phyloP scores from a whole-genome alignment of 2,888 invertebrate genomes.

The Thymelicus lineola region DNA sequence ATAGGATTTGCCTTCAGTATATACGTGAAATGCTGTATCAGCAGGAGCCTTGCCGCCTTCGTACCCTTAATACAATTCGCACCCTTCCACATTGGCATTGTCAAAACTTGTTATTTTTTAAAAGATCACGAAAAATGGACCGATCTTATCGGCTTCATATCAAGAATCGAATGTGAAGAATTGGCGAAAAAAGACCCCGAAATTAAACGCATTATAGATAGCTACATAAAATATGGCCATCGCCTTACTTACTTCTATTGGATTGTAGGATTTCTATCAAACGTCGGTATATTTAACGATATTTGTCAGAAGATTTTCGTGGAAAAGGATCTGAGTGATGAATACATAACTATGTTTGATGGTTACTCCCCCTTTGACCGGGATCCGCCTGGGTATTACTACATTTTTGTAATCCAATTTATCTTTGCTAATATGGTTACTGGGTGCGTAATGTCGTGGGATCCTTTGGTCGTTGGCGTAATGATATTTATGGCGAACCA shows the following conservation, averaged over 20 bases:
- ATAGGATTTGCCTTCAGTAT: slow-evolving; percentile 60
- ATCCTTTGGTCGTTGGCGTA: slow-evolving; percentile 60
- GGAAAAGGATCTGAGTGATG: slow-evolving; percentile 56
- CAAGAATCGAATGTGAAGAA: slow-evolving; percentile 56
- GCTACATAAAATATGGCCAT: slow-evolving; percentile 58
- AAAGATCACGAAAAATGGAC: slow-evolving; percentile 59
- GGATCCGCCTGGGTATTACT: slow-evolving; percentile 64
- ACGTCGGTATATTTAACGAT: slow-evolving; percentile 60
- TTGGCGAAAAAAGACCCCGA: slow-evolving; percentile 46
- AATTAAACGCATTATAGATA: slow-evolving; percentile 47
- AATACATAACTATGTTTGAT: slow-evolving; percentile 62
- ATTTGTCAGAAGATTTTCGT: slow-evolving; percentile 61
- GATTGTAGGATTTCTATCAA: slow-evolving; percentile 58
- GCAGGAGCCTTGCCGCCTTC: slow-evolving; percentile 52
- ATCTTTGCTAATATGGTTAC: slow-evolving; percentile 60
- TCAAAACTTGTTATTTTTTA: slow-evolving; percentile 60
- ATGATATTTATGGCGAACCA: slow-evolving; percentile 74
- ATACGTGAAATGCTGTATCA: slow-evolving; percentile 59
- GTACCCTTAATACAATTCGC: slow-evolving; percentile 61
- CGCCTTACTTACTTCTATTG: slow-evolving; percentile 63
- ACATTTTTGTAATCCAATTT: slow-evolving; percentile 60
- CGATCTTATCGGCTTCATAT: slow-evolving; percentile 58
- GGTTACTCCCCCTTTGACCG: slow-evolving; percentile 59
- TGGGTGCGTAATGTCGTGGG: slow-evolving; percentile 64
- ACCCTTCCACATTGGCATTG: slow-evolving; percentile 66